phyloP scores from a whole-genome alignment of 2,888 invertebrate genomes.

The Lobophora halterata region DNA sequence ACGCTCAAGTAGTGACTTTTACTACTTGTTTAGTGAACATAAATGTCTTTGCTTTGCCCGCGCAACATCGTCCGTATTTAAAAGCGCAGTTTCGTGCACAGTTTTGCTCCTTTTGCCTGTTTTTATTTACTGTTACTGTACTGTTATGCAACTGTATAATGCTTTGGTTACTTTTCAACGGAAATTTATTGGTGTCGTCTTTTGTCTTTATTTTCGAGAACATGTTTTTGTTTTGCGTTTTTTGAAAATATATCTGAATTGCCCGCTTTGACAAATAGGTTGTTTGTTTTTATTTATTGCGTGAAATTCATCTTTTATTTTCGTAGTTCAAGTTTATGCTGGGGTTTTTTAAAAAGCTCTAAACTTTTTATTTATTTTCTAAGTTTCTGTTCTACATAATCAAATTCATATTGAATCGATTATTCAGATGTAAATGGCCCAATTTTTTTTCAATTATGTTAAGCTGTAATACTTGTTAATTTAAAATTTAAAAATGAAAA shows the following conservation, averaged over 20 bases:
- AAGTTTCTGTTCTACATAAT: too few species aligned
- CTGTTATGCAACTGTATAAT: conserved; percentile 79
- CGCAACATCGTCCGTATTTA: conserved; percentile 78
- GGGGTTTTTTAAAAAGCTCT: too few species aligned
- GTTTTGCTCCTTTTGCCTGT: conserved; percentile 72
- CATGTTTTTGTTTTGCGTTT: conserved; percentile 63
- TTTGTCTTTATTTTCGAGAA: conserved; percentile 75
- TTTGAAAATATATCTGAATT: conserved; percentile 45
- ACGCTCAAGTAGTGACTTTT: conserved; percentile 82
- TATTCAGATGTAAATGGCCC: too few species aligned
- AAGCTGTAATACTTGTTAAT: neutral
- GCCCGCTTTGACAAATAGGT: conserved; percentile 42
- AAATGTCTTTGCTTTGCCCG: conserved; percentile 81
- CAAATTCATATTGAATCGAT: too few species aligned
- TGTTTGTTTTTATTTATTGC: conserved; percentile 24
- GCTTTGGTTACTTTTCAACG: conserved; percentile 77
- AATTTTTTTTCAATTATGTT: conserved; percentile 14
- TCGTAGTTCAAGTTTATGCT: neutral
- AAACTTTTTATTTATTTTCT: too few species aligned
- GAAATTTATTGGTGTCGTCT: conserved; percentile 71
- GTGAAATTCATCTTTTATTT: conserved; percentile 18
- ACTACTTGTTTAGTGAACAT: conserved; percentile 83
- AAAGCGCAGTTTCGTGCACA: conserved; percentile 77
- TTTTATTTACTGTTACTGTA: conserved; percentile 80
- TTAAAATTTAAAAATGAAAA: conserved; percentile 5